A percentile compares a stretch with the other conserved stretches of the same genome.
Conservation (phyloP, 2,113 vertebrate genomes). For the Antidorcas marsupialis region DNA sequence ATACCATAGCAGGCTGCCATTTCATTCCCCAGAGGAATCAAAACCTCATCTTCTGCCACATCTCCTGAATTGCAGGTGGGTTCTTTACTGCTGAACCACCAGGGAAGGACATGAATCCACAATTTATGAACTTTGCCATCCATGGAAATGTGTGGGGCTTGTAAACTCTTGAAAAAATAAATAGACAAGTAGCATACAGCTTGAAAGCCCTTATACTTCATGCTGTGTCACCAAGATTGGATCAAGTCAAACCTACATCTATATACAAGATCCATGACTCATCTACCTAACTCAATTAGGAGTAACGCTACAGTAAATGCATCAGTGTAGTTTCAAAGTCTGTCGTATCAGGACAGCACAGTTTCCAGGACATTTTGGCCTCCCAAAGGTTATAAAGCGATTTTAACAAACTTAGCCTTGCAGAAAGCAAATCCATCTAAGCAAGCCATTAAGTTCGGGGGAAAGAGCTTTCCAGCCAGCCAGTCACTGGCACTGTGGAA, state of each 20-base stretch:
- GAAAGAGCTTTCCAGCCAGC: not conserved
- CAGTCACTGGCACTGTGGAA: not conserved
- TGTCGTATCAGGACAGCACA: not conserved
- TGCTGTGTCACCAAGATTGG: not conserved
- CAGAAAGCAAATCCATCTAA: not conserved
- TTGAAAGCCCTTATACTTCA: not conserved
- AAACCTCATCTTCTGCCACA: not conserved
- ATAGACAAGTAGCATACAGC: not conserved
- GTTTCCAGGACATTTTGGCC: not conserved
- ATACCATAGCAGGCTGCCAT: not conserved
- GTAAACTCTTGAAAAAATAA: not conserved
- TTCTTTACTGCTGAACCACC: not conserved
- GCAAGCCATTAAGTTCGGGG: not conserved
- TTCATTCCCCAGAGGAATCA: not conserved
- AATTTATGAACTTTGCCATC: not conserved
- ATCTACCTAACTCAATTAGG: not conserved
- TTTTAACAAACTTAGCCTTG: not conserved
- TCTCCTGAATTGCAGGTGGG: not conserved
- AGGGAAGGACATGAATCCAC: not conserved
- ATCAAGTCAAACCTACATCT: not conserved
- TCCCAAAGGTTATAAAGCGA: not conserved
- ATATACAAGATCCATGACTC: not conserved
- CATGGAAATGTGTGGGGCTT: not conserved
- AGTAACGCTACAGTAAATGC: not conserved
- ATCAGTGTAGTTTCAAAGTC: not conserved